phyloP scores from a whole-genome alignment of 2,113 vertebrate species.

The Corapipo altera region DNA sequence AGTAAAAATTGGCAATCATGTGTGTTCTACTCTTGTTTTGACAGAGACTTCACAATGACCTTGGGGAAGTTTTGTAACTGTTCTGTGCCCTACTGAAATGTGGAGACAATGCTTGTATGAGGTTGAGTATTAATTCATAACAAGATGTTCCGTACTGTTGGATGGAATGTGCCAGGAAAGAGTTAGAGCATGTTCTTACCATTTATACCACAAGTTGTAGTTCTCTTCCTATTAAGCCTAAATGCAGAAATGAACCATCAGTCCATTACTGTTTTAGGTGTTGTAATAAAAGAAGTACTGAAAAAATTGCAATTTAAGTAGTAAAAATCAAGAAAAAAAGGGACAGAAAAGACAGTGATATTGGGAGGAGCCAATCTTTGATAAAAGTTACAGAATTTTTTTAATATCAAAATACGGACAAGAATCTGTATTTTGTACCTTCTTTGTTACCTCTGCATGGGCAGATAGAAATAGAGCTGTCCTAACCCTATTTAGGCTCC shows the following conservation, averaged over 20 bases:
- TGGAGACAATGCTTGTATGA: neutral
- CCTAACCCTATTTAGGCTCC: neutral
- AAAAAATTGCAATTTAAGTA: neutral
- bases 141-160: neutral
- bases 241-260: neutral
- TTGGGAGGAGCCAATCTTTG: neutral
- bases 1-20: constrained; percentile 12
- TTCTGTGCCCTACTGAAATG: neutral
- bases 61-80: constrained; percentile 29
- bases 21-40: constrained; percentile 19
- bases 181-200: neutral
- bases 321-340: neutral
- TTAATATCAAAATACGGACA: neutral
- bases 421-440: neutral
- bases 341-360: neutral
- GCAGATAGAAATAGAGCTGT: neutral
- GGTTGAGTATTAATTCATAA: neutral
- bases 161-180: neutral
- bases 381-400: neutral
- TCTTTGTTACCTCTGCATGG: neutral
- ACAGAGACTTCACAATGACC: constrained; percentile 21
- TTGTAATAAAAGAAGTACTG: neutral
- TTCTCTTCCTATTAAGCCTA: neutral
- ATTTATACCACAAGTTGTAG: neutral
- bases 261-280: neutral